A percentile compares a stretch with the other conserved stretches of the same genome.
phyloP scores from a whole-genome alignment of 1,140 invertebrate species.

The Pomacea maculata region DNA sequence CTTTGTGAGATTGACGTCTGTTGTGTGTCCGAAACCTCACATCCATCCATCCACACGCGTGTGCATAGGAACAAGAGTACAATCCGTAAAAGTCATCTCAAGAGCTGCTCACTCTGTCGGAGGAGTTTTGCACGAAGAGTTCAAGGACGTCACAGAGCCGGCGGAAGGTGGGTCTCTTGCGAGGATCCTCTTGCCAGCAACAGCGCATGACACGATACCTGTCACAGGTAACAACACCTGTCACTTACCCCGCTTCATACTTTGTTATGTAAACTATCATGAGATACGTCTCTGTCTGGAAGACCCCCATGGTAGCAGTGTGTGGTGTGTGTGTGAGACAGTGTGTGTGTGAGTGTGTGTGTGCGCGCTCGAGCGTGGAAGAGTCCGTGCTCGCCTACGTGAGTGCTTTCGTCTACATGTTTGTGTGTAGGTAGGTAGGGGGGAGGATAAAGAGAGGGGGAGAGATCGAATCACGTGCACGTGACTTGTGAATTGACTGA shows the following conservation, averaged over 20 bases:
- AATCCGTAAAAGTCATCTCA: neutral
- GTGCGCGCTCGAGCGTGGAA: neutral
- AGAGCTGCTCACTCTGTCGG: slow-evolving; percentile 17
- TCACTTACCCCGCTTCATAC: too few relatives aligned
- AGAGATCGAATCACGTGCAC: too few relatives aligned
- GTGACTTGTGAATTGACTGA: too few relatives aligned
- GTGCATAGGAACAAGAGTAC: too few relatives aligned
- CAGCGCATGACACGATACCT: slow-evolving; percentile 37
- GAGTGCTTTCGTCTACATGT: neutral
- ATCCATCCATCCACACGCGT: too few relatives aligned
- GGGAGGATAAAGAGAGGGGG: too few relatives aligned
- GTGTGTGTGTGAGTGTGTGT: slow-evolving; percentile 10
- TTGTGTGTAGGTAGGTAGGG: neutral
- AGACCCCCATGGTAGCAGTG: too few relatives aligned
- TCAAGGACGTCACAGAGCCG: slow-evolving; percentile 31
- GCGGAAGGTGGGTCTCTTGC: slow-evolving; percentile 35
- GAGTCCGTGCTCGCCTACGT: neutral
- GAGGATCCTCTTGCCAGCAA: slow-evolving; percentile 38
- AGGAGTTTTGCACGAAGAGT: slow-evolving; percentile 28
- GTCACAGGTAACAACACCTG: neutral
- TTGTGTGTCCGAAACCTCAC: too few relatives aligned
- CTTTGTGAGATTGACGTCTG: too few relatives aligned
- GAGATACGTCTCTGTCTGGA: too few relatives aligned
- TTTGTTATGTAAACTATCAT: too few relatives aligned
- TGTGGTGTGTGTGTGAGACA: neutral